Evolutionary conservation across 37 sponge, comb jelly and placozoan species (phyloP).

Genomic region (Aphrocallistes beatrix): DNA sequence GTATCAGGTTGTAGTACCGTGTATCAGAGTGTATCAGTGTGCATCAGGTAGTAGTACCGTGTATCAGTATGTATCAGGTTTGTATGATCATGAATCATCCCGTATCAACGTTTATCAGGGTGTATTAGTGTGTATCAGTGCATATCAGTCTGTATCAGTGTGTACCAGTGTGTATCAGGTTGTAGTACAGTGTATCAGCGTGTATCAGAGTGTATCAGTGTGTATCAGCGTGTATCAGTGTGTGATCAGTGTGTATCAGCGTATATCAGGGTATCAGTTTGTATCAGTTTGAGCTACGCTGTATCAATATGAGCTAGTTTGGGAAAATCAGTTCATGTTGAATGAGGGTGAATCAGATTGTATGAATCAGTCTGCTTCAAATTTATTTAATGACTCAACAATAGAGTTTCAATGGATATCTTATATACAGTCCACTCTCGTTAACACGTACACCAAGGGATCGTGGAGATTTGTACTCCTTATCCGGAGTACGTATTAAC

Average conservation of each 20-base stretch:
- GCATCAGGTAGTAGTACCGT: not conserved
- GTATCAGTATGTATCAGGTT: not conserved
- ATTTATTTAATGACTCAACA: not conserved
- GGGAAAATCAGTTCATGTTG: too few relatives aligned
- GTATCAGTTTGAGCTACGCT: not conserved
- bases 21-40: not conserved
- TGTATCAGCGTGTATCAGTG: not conserved
- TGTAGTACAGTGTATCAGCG: not conserved
- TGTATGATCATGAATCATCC: not conserved
- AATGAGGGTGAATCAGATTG: too few relatives aligned
- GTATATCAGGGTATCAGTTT: not conserved
- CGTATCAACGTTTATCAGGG: not conserved
- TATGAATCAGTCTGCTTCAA: not conserved
- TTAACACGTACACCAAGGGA: too few relatives aligned
- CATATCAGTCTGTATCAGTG: not conserved
- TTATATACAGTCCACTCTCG: too few relatives aligned
- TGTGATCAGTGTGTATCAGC: not conserved
- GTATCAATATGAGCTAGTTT: too few relatives aligned
- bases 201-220: not conserved
- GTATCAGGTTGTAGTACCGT: not conserved
- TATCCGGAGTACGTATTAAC: too few relatives aligned
- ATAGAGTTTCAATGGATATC: not conserved
- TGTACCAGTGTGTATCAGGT: too few relatives aligned
- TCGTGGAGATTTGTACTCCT: too few relatives aligned
- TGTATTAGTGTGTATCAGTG: not conserved